Conservation (phyloP, 2,113 vertebrate species). For the Grallaria varia region DNA sequence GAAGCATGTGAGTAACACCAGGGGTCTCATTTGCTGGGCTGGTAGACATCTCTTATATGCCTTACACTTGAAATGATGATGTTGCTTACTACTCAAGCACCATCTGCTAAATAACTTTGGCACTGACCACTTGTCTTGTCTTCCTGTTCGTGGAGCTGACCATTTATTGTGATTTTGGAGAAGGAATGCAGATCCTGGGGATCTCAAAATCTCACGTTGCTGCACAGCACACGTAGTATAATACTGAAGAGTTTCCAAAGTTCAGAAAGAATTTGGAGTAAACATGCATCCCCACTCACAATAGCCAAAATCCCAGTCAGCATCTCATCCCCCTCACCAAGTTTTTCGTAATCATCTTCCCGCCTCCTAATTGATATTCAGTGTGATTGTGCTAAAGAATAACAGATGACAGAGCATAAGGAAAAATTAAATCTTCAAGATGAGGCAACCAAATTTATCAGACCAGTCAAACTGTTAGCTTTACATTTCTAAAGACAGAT, state of each 20-base stretch:
- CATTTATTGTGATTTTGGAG: background rate
- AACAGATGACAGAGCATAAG: slow-evolving; percentile 66
- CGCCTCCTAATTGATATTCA: slow-evolving; percentile 65
- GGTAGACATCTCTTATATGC: slow-evolving; percentile 28
- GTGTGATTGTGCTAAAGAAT: slow-evolving; percentile 34
- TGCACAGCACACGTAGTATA: background rate
- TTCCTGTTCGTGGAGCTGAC: background rate
- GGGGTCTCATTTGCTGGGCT: slow-evolving; percentile 39
- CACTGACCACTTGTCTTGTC: slow-evolving; percentile 47
- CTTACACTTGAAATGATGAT: slow-evolving; percentile 33
- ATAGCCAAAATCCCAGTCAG: background rate
- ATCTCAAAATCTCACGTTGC: background rate
- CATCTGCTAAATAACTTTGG: slow-evolving; percentile 66
- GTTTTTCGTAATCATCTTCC: slow-evolving; percentile 23
- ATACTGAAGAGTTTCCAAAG: background rate
- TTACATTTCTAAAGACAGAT: slow-evolving; percentile 4
- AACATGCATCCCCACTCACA: background rate
- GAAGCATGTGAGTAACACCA: background rate
- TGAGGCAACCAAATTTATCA: slow-evolving; percentile 6
- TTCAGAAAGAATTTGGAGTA: background rate
- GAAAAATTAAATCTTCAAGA: slow-evolving; percentile 61
- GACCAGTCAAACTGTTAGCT: slow-evolving; percentile 32
- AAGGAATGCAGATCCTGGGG: background rate
- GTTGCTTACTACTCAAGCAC: slow-evolving; percentile 36
- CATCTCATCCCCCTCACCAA: background rate